Evolutionary conservation across 2,797 vertebrate genomes (phyloP), one percentile per base, ranked within the genome.

Genomic region (Notolepis coatsorum): DNA sequence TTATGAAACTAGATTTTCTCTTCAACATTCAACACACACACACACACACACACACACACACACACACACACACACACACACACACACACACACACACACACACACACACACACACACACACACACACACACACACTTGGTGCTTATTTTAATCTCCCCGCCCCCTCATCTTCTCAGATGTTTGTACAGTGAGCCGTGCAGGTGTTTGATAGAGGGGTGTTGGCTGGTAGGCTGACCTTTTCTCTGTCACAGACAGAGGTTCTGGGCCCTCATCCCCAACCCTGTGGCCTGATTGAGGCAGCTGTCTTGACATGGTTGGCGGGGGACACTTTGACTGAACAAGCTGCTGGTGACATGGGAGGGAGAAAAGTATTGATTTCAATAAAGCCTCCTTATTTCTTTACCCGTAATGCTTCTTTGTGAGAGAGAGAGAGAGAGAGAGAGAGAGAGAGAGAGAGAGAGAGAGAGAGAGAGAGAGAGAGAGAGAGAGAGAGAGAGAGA

Each of bases 291-390:
- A 57, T 57, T 33, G 43, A 78, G 58, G 60, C 72, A 15, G 73
- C 58, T 42, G 41, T 38, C 61, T n/a, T 9, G 63, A 75, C 69
- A 18, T n/a, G 51, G 56, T 50, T 48, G 46, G 24, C 53, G 41
- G 31, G 38, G 54, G 46, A 43, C 43, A 48, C 38, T n/a, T 65
- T 80, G 62, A 83, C 58, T 77, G 76, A 80, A 61, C 45, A 61
- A 53, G 60, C 17, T 13, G 17, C 4, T 15, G 20, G 52, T 66
- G 63, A 68, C 58, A 46, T 35, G 52, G 38, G 50, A 55, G 58
- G n/a, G n/a, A 61, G 64, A 68, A 62, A 24, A 10, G 72, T 75
- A 83, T 83, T 33, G 80, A 84, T 84, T 65, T 61, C 23, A 52
- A 24, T 54, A 66, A 61, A 77, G 50, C 5, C 53, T 3, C 2